phyloP scores from a whole-genome alignment of 2,888 invertebrate species.

The Drosophila lutescens region DNA sequence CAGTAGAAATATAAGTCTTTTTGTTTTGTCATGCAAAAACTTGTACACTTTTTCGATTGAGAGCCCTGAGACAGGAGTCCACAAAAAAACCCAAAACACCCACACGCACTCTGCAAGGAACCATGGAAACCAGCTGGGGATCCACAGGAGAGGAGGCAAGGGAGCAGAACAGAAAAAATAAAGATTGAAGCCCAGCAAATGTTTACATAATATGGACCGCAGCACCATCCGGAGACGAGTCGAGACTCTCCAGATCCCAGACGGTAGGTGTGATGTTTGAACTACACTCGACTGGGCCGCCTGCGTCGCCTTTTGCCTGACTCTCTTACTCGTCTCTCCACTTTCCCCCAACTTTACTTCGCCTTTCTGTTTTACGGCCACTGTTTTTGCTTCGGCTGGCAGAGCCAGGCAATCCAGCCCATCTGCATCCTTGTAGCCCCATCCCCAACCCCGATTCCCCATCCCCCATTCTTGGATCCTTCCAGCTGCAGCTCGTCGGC shows the following conservation, averaged over 20 bases:
- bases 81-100: conserved; percentile 10
- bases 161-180: conserved; percentile 22
- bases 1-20: neutral
- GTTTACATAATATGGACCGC: conserved; percentile 59
- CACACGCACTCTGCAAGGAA: conserved; percentile 10
- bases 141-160: neutral
- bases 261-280: conserved; percentile 77
- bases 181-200: conserved; percentile 46
- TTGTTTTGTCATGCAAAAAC: conserved; percentile 26
- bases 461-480: conserved; percentile 11
- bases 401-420: conserved; percentile 20
- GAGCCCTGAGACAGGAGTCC: conserved; percentile 24
- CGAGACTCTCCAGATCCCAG: conserved; percentile 46
- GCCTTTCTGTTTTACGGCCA: conserved; percentile 54
- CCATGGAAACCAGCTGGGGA: conserved; percentile 3
- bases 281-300: conserved; percentile 73
- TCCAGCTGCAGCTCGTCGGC: conserved; percentile 1
- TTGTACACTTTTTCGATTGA: conserved; percentile 40
- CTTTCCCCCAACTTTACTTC: conserved; percentile 11
- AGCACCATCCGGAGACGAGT: conserved; percentile 40
- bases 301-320: conserved; percentile 22
- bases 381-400: conserved; percentile 59
- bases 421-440: conserved; percentile 7
- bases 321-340: conserved; percentile 37
- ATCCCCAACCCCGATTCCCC: too few relatives aligned